Percentiles rank a stretch among this genome's conserved stretches.
phyloP scores from a whole-genome alignment of 2,113 vertebrate species.

The western clawed frog (Xenopus tropicalis) region DNA sequence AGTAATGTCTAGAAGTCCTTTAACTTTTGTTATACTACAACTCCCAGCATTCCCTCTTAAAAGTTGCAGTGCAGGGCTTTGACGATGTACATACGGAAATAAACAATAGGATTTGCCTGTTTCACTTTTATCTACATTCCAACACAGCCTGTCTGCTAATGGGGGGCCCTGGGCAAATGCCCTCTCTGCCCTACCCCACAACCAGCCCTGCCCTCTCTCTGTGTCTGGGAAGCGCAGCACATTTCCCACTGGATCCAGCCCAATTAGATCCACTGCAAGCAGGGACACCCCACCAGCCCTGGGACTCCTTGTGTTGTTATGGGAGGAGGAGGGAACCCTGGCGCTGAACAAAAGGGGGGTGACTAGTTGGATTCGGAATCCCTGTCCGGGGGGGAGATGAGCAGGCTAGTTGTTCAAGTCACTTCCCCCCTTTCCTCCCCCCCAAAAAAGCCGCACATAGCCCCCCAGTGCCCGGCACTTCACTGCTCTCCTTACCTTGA shows the following conservation, averaged over 20 bases:
- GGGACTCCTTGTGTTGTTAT: slow-evolving; percentile 1
- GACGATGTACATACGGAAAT: too few species aligned
- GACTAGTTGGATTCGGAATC: neutral
- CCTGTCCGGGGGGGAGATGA: neutral
- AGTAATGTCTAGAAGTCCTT: too few species aligned
- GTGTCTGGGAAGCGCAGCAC: neutral
- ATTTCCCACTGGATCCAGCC: neutral
- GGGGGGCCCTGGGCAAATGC: too few species aligned
- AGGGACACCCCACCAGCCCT: neutral
- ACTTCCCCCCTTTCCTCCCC: slow-evolving; percentile 1
- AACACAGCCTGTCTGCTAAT: too few species aligned
- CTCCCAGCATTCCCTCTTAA: too few species aligned
- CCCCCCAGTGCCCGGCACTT: neutral
- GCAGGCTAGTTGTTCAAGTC: slow-evolving; percentile 1
- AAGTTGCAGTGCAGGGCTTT: too few species aligned
- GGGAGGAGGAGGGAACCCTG: slow-evolving; percentile 1
- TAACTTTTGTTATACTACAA: too few species aligned
- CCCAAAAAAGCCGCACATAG: neutral
- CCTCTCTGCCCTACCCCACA: too few species aligned
- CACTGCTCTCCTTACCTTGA: slow-evolving; percentile 75
- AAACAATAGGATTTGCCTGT: too few species aligned
- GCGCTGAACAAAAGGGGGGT: neutral
- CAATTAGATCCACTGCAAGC: neutral
- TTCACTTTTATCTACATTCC: too few species aligned
- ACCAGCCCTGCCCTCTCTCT: too few species aligned